phyloP scores from a whole-genome alignment of 2,113 vertebrate species.

The Hyperoodon ampullatus region DNA sequence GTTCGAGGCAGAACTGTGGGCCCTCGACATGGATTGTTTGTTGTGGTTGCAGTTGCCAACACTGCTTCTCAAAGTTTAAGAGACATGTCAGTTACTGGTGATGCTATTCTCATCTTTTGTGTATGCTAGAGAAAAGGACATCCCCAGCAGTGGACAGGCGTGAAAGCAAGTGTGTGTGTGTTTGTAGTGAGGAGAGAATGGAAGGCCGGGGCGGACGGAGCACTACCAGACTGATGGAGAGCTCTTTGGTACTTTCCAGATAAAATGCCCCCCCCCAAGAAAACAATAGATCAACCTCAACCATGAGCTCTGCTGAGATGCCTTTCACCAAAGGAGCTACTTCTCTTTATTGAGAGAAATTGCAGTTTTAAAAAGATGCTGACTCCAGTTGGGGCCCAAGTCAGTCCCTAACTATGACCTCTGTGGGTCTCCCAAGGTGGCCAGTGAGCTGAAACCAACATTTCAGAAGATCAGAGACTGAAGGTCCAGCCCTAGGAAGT shows the following conservation, averaged over 20 bases:
- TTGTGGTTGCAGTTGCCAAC: slow-evolving; percentile 59
- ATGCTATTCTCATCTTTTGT: background rate
- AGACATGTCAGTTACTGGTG: background rate
- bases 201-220: background rate
- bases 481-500: background rate
- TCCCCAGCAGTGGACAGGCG: background rate
- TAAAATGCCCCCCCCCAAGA: background rate
- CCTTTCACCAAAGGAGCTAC: background rate
- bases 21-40: background rate
- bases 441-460: background rate
- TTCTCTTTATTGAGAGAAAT: background rate
- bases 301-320: background rate
- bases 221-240: background rate
- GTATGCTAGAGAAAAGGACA: background rate
- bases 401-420: background rate
- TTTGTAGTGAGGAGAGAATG: background rate
- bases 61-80: slow-evolving; percentile 4
- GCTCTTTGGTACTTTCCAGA: background rate
- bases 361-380: background rate
- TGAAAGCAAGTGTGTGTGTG: background rate
- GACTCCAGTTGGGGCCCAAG: background rate
- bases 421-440: background rate
- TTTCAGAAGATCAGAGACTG: background rate
- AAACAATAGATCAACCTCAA: background rate
- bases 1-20: background rate